Conservation (phyloP, 2,113 vertebrate species). For the Cheirogaleus medius region DNA sequence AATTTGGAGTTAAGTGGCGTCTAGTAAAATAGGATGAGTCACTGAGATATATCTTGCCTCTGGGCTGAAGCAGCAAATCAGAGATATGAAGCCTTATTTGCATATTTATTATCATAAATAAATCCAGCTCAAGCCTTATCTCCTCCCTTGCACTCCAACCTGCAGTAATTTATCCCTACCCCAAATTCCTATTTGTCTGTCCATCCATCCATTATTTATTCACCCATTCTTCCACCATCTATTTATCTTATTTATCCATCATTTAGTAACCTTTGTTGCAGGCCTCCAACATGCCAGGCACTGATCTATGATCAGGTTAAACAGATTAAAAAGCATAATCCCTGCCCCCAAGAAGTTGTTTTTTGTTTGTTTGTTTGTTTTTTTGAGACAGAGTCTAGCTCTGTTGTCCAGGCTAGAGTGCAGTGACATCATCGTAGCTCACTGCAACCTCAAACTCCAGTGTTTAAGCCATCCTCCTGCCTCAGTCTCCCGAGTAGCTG, state of each 20-base stretch:
- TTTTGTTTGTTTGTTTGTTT: too few relatives aligned
- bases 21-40: background rate
- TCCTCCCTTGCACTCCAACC: background rate
- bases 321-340: background rate
- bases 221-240: background rate
- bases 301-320: background rate
- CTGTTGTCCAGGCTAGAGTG: too few relatives aligned
- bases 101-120: background rate
- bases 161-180: background rate
- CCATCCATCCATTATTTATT: background rate
- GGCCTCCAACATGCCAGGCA: background rate
- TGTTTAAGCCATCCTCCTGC: too few relatives aligned
- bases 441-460: too few relatives aligned
- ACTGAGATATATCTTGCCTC: background rate
- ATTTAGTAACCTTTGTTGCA: background rate
- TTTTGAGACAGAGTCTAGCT: too few relatives aligned
- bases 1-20: background rate
- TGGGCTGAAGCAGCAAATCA: background rate
- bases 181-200: background rate
- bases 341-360: background rate
- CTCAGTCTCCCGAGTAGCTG: too few relatives aligned
- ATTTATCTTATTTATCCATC: background rate
- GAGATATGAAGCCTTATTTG: background rate
- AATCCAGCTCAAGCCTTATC: background rate
- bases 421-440: too few relatives aligned